Conservation (phyloP, 2,113 vertebrate genomes). For the Butorides virescens region DNA sequence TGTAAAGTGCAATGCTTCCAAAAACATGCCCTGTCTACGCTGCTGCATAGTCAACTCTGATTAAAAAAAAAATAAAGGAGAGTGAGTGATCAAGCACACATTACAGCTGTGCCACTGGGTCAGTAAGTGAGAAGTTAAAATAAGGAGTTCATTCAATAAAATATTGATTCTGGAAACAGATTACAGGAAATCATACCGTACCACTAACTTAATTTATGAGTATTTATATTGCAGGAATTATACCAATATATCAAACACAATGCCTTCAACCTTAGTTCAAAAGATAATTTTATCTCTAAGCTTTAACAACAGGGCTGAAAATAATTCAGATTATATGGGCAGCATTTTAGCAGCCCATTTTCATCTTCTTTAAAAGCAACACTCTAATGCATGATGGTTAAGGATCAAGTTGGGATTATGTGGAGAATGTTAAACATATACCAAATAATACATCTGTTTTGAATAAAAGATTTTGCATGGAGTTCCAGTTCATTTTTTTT, state of each 20-base stretch:
- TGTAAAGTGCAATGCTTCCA: background rate
- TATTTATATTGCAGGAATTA: slow-evolving; percentile 65
- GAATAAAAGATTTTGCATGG: slow-evolving; percentile 45
- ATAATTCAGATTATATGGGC: slow-evolving; percentile 66
- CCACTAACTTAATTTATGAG: slow-evolving; percentile 62
- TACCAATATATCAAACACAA: slow-evolving; percentile 54
- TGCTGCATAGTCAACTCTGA: background rate
- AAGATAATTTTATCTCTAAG: slow-evolving; percentile 63
- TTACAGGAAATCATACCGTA: slow-evolving; percentile 56
- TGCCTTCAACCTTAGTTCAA: slow-evolving; percentile 56
- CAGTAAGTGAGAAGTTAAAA: slow-evolving; percentile 65
- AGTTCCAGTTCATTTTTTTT: slow-evolving; percentile 28
- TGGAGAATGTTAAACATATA: slow-evolving; percentile 64
- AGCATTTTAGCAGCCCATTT: slow-evolving; percentile 69
- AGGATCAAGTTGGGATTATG: slow-evolving; percentile 64
- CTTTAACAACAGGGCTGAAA: slow-evolving; percentile 53
- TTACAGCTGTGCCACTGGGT: slow-evolving; percentile 43
- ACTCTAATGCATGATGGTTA: slow-evolving; percentile 56
- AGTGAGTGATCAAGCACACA: slow-evolving; percentile 37
- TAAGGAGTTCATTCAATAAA: slow-evolving; percentile 63
- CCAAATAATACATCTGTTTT: slow-evolving; percentile 68
- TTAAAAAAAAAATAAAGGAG: background rate
- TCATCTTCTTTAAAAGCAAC: slow-evolving; percentile 67
- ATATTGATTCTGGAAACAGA: slow-evolving; percentile 68
- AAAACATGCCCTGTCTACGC: background rate